Conservation (phyloP, 1,140 invertebrate genomes). For the Diorhabda elongata region DNA sequence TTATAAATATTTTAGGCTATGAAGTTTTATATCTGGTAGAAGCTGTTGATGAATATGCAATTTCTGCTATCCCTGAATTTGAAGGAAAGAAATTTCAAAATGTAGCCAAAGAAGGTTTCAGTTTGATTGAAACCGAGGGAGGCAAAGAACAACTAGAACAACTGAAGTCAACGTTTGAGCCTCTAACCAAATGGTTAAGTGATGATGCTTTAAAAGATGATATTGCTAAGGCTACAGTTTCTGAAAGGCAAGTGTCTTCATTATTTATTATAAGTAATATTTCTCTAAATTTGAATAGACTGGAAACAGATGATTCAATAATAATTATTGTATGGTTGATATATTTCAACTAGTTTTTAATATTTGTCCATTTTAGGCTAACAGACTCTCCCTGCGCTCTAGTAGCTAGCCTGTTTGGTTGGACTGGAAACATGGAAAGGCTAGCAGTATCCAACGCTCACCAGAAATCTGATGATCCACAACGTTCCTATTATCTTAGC, state of each 20-base stretch:
- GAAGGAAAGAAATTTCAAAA: constrained; percentile 99
- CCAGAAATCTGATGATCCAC: constrained; percentile 91
- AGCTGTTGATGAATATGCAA: constrained; percentile 97
- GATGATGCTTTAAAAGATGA: constrained; percentile 83
- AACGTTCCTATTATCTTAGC: constrained; percentile 84
- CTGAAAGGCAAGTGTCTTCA: constrained; percentile 55
- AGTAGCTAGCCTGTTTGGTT: constrained; percentile 94
- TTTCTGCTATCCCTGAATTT: constrained; percentile 96
- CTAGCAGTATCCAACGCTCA: constrained; percentile 95
- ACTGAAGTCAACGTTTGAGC: constrained; percentile 80
- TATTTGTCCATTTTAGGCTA: constrained; percentile 52
- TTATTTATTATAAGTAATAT: too few species aligned
- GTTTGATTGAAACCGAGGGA: constrained; percentile 77
- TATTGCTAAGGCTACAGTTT: constrained; percentile 79
- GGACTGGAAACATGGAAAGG: constrained; percentile 99
- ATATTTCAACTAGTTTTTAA: not conserved
- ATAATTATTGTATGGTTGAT: not conserved
- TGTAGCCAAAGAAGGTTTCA: constrained; percentile 96
- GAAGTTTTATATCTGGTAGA: constrained; percentile 95
- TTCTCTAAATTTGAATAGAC: too few species aligned
- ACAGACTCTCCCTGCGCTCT: constrained; percentile 92
- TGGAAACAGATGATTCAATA: too few species aligned
- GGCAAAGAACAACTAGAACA: constrained; percentile 80
- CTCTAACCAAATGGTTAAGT: constrained; percentile 86
- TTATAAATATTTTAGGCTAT: constrained; percentile 59